Evolutionary conservation across 2,797 vertebrate genomes (phyloP), one percentile per base, ranked within the genome.

Genomic region (Onychomys torridus): DNA sequence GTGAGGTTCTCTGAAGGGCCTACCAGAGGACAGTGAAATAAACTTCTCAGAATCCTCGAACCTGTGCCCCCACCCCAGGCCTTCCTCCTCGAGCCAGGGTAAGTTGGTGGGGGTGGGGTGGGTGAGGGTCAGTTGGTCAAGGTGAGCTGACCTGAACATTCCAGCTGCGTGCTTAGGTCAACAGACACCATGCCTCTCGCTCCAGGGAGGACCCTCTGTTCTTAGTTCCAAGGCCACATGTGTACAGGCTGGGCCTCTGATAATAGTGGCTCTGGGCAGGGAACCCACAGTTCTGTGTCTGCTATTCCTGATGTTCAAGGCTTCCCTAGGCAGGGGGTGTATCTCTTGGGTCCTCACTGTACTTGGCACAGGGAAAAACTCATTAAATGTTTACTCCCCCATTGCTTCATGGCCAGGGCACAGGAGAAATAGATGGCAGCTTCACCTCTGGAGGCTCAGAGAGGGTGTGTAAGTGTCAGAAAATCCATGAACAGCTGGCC

Each of bases 221-320:
- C 29, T 16, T n/a, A 49, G 43, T 43, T 65, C 23, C 13, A 43
- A 25, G 6, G 12, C 11, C 43, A 23, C 61, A 82, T 34, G 69
- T 34, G 13, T 3, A 1, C 2, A 46, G 73, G n/a, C 5, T 4
- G 12, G 13, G 1, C 32, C 37, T 82, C 75, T 29, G 29, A 49
- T 19, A 34, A 55, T 17, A 86, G 46, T 27, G 34, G 23, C 65
- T n/a, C 65, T 17, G 7, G 34, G 23, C 13, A 27, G 13, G 43
- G 2, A 34, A 46, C 17, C 1, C 11, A 6, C 3, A 17, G 2
- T 6, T 14, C 65, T 10, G 0, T 0, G 2, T 52, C 34, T 19
- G 19, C 23, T 7, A 7, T 16, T 23, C 55, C 69, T n/a, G 3
- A 29, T 13, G 19, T 37, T 29, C 32, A 23, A 9, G 27, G 73